Evolutionary conservation across 2,113 vertebrate genomes (phyloP).

Genomic region (Nyctereutes procyonoides): DNA sequence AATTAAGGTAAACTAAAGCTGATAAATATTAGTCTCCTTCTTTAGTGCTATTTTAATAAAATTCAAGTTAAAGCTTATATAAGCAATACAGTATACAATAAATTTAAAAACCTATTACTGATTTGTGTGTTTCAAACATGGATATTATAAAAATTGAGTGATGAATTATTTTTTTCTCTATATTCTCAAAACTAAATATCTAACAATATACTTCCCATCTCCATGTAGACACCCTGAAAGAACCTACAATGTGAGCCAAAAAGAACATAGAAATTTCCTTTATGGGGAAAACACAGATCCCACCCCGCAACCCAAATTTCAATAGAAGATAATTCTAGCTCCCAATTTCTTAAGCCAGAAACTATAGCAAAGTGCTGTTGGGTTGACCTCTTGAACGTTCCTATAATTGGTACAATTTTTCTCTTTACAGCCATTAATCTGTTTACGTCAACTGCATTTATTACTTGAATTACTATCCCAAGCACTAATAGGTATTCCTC

Average conservation of each 20-base stretch:
- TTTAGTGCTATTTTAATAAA: neutral
- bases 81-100: neutral
- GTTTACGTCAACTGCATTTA: neutral
- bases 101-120: neutral
- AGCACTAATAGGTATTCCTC: neutral
- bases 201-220: neutral
- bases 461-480: neutral
- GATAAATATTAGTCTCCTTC: neutral
- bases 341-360: neutral
- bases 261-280: neutral
- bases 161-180: neutral
- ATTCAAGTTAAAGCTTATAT: neutral
- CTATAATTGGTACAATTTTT: neutral
- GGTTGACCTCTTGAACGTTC: neutral
- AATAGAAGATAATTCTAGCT: neutral
- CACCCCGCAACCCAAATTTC: neutral
- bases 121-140: slow-evolving; percentile 16
- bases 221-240: neutral
- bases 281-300: neutral
- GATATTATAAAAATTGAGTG: neutral
- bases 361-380: neutral
- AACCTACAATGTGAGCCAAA: neutral
- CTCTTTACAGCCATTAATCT: neutral
- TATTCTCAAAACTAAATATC: neutral
- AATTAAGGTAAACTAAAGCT: neutral